Evolutionary conservation across 2,888 invertebrate genomes (phyloP).

Genomic region (Abscondita cerata): DNA sequence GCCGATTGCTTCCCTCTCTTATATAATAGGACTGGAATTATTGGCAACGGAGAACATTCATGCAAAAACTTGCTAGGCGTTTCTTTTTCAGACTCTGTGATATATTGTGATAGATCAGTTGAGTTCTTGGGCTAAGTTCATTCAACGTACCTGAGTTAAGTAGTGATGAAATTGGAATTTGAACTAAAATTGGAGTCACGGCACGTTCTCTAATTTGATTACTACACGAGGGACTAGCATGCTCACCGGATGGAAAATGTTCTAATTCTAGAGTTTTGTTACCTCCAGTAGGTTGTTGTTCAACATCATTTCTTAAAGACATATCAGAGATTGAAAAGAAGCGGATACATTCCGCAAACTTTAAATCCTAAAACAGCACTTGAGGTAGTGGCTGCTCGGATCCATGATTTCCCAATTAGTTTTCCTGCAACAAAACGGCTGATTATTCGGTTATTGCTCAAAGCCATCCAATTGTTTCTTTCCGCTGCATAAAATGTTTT

Average conservation of each 20-base stretch:
- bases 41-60: neutral
- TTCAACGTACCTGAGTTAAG: neutral
- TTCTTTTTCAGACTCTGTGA: neutral
- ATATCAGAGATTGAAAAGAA: slow-evolving; percentile 20
- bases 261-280: neutral
- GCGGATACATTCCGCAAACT: slow-evolving; percentile 18
- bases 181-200: neutral
- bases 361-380: slow-evolving; percentile 28
- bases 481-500: neutral
- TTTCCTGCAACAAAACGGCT: too few species aligned
- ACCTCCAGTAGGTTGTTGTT: neutral
- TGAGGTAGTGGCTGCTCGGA: slow-evolving; percentile 23
- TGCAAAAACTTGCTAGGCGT: neutral
- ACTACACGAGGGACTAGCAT: neutral
- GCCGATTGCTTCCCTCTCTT: neutral
- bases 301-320: neutral
- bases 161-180: neutral
- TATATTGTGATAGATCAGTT: neutral
- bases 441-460: neutral
- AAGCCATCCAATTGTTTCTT: neutral
- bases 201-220: too few species aligned
- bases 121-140: neutral
- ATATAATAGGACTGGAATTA: neutral
- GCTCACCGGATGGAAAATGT: neutral
- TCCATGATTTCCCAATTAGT: neutral